A percentile compares a stretch with the other conserved stretches of the same genome.
These are phyloP conservation scores for Melanerpes aurifrons DNA, from an alignment of 2,113 vertebrate species.

Conservation along the genomic window DNA sequence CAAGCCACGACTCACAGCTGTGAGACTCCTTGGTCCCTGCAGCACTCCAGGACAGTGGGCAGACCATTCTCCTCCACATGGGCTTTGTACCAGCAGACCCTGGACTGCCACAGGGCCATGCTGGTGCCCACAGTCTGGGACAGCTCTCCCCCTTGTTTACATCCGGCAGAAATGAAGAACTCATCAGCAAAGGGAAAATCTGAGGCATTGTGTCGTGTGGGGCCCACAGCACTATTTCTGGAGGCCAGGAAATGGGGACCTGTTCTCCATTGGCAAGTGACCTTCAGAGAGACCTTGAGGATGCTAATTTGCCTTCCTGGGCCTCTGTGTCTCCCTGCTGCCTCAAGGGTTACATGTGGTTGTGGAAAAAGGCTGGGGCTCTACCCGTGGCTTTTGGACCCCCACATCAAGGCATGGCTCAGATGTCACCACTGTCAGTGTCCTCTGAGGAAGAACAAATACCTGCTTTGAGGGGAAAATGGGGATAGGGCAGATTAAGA, in stretches of 20 bases:
- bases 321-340: rapidly evolving
- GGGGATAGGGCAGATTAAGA: neutral
- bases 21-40: neutral
- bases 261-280: neutral
- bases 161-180: conserved; percentile 3
- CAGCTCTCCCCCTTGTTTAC: neutral
- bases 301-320: neutral
- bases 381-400: neutral
- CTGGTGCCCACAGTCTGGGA: neutral
- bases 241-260: neutral
- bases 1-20: rapidly evolving
- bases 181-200: neutral
- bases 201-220: neutral
- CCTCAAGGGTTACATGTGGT: rapidly evolving
- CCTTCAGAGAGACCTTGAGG: conserved; percentile 23
- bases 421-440: neutral
- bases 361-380: neutral
- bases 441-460: neutral
- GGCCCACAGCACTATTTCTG: conserved; percentile 17
- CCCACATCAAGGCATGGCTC: neutral
- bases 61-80: rapidly evolving
- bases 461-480: neutral
- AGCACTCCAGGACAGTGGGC: rapidly evolving
- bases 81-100: neutral
- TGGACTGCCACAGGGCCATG: rapidly evolving